These are phyloP conservation scores for Pteropus rufus DNA, from an alignment of 2,797 vertebrate genomes.

Conservation along the genomic window DNA sequence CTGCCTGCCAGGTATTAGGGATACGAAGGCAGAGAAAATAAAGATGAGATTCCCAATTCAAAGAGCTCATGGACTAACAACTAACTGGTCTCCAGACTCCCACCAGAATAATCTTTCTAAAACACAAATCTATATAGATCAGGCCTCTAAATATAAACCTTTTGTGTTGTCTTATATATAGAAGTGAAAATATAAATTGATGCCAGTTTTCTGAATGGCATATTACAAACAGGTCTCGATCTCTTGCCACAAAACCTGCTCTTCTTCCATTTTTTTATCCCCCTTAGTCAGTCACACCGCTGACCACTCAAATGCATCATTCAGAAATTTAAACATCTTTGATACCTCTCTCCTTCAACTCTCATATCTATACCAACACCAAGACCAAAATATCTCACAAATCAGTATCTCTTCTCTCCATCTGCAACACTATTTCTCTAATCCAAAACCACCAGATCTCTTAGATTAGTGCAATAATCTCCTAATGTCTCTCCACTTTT, in stretches of 20 bases:
- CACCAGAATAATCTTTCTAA: conserved; percentile 8
- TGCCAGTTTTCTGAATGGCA: neutral
- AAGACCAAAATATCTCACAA: conserved; percentile 16
- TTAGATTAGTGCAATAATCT: neutral
- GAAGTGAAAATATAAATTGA: neutral
- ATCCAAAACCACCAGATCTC: neutral
- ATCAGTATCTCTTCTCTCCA: neutral
- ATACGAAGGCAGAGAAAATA: neutral
- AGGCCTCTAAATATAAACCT: neutral
- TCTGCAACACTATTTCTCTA: neutral
- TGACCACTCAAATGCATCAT: neutral
- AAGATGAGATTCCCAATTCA: neutral
- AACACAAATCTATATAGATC: conserved; percentile 25
- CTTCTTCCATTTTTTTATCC: neutral
- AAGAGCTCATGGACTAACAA: neutral
- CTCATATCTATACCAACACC: neutral
- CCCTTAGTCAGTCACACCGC: neutral
- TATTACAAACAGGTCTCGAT: conserved; percentile 15
- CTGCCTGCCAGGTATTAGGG: neutral
- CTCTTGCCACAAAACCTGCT: neutral
- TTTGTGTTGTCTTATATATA: neutral
- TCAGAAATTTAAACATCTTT: neutral
- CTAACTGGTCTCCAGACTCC: neutral
- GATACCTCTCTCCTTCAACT: neutral
- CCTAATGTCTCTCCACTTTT: neutral